These are phyloP conservation scores for Ivindomyrus marchei DNA, from an alignment of 2,113 vertebrate genomes.

Conservation along the genomic window DNA sequence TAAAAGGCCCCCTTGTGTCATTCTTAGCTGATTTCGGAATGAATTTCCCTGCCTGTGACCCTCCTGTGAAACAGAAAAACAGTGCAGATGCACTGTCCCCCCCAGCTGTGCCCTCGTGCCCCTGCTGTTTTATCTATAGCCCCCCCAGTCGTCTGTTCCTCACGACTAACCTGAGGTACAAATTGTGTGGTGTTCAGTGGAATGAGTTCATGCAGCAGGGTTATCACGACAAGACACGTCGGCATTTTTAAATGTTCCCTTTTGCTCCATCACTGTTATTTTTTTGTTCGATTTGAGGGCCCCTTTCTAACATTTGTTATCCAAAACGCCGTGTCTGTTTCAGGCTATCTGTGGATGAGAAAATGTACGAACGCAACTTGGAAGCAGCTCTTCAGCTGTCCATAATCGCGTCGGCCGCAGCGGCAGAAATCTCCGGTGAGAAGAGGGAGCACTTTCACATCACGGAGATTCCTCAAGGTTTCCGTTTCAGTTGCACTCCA, in stretches of 20 bases:
- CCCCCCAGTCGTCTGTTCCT: too few relatives aligned
- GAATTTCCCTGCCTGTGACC: too few relatives aligned
- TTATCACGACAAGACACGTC: background rate
- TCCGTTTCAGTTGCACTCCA: background rate
- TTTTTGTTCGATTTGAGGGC: background rate
- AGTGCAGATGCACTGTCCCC: too few relatives aligned
- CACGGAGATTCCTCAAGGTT: background rate
- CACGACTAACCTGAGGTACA: too few relatives aligned
- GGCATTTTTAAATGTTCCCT: background rate
- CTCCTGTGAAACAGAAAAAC: too few relatives aligned
- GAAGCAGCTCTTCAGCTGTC: slow-evolving; percentile 81
- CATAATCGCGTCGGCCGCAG: slow-evolving; percentile 30
- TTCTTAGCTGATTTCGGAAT: too few relatives aligned
- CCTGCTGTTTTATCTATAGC: too few relatives aligned
- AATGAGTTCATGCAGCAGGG: too few relatives aligned
- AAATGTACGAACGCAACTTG: slow-evolving; percentile 69
- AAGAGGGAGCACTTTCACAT: slow-evolving; percentile 30
- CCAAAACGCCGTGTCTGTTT: slow-evolving; percentile 16
- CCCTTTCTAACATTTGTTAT: background rate
- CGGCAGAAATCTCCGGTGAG: background rate
- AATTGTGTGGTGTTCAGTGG: too few relatives aligned
- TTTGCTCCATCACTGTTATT: background rate
- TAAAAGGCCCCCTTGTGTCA: too few relatives aligned
- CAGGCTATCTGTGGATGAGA: slow-evolving; percentile 74
- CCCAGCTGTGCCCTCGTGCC: too few relatives aligned